These are phyloP conservation scores for Apodemia mormo DNA, from an alignment of 2,888 invertebrate species.

Conservation along the genomic window DNA sequence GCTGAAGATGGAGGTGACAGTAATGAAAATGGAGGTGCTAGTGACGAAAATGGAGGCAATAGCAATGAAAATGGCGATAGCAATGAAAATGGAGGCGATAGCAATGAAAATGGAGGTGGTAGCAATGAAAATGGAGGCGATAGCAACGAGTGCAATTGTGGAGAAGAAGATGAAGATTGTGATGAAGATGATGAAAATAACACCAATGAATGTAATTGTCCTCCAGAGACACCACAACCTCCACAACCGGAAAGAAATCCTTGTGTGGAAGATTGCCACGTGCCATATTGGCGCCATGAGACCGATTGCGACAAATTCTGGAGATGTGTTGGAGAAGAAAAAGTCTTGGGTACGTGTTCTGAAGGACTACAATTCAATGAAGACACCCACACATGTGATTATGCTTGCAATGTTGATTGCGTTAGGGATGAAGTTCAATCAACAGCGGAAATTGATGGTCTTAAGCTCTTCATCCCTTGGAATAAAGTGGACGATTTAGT, in stretches of 20 bases:
- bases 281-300: slow-evolving; percentile 53
- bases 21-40: neutral
- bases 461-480: slow-evolving; percentile 53
- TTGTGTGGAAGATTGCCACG: slow-evolving; percentile 3
- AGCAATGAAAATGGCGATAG: neutral
- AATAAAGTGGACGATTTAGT: slow-evolving; percentile 39
- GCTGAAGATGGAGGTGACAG: neutral
- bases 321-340: slow-evolving; percentile 47
- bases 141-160: neutral
- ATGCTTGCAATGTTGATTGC: slow-evolving; percentile 4
- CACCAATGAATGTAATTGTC: neutral
- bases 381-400: neutral
- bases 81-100: neutral
- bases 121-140: neutral
- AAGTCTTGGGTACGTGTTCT: slow-evolving; percentile 47
- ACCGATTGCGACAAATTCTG: slow-evolving; percentile 59
- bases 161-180: neutral
- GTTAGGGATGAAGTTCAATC: slow-evolving; percentile 38
- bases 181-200: neutral
- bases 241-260: slow-evolving; percentile 7
- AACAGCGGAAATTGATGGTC: slow-evolving; percentile 41
- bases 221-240: neutral
- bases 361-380: slow-evolving; percentile 61
- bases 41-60: neutral
- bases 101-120: neutral